Conservation (phyloP, 2,113 vertebrate species). For the Felis chaus region DNA sequence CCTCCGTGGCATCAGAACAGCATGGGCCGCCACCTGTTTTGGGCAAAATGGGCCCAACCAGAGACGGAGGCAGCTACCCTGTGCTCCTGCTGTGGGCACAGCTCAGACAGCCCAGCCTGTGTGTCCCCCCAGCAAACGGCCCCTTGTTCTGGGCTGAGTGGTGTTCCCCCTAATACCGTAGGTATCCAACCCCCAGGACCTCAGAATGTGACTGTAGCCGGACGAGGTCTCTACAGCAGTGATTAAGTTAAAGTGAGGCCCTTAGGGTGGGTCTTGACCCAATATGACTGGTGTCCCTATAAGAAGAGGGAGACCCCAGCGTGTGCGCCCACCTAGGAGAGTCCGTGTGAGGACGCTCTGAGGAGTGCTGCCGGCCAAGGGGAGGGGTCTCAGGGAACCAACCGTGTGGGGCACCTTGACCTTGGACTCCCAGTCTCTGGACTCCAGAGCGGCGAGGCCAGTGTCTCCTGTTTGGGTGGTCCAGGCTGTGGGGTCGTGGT, state of each 20-base stretch:
- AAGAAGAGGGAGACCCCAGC: neutral
- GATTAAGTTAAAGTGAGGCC: neutral
- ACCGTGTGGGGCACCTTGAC: neutral
- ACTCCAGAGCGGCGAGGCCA: neutral
- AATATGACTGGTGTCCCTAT: neutral
- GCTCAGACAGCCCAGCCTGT: rapidly evolving
- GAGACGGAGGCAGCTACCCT: neutral
- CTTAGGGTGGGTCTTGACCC: neutral
- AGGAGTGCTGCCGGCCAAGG: no score
- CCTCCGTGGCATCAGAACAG: rapidly evolving
- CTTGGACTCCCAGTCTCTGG: neutral
- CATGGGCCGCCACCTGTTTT: neutral
- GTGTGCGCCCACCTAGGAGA: no score
- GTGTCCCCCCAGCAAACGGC: neutral
- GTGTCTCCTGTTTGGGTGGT: rapidly evolving
- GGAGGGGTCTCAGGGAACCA: neutral
- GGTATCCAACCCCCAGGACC: neutral
- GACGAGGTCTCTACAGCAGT: neutral
- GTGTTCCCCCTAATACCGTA: neutral
- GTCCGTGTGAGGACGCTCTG: rapidly evolving
- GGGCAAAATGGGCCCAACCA: neutral
- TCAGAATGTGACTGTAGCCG: neutral
- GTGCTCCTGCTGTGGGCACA: rapidly evolving
- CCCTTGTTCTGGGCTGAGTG: neutral
- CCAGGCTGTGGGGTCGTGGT: rapidly evolving